Percentiles rank a stretch among this genome's conserved stretches.
phyloP scores from a whole-genome alignment of 1,140 invertebrate species.

The Drosophila teissieri region DNA sequence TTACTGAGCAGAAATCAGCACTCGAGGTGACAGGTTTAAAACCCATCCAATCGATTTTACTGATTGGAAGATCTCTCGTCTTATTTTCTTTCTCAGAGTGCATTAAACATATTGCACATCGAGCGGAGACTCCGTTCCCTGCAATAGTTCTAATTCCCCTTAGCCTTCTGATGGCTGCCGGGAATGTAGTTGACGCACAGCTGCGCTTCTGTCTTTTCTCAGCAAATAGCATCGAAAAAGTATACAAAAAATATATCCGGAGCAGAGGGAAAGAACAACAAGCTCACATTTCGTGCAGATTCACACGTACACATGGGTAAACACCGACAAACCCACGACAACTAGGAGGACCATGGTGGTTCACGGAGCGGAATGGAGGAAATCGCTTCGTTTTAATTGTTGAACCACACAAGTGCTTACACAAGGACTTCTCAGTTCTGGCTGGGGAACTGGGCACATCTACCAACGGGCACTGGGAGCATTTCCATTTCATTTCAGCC shows the following conservation, averaged over 20 bases:
- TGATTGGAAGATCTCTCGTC: conserved; percentile 4
- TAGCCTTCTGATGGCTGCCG: conserved; percentile 24
- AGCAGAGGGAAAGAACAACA: conserved; percentile 41
- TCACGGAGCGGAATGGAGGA: conserved; percentile 1
- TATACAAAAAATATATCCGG: conserved; percentile 41
- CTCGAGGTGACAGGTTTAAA: background rate
- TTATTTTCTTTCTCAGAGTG: background rate
- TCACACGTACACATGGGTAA: conserved; percentile 68
- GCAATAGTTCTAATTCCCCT: conserved; percentile 42
- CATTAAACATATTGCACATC: conserved; percentile 56
- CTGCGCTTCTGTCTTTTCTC: conserved; percentile 27
- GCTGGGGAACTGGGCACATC: conserved; percentile 15
- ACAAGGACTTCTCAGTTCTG: conserved; percentile 6
- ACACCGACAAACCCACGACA: conserved; percentile 55
- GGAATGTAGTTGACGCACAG: conserved; percentile 48
- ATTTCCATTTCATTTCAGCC: conserved; percentile 48
- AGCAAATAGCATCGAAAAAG: background rate
- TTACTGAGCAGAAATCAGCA: background rate
- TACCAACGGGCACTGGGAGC: conserved; percentile 20
- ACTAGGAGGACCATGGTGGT: conserved; percentile 1
- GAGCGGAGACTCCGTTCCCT: conserved; percentile 4
- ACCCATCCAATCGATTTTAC: background rate
- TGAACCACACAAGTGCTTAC: conserved; percentile 72
- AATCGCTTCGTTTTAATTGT: conserved; percentile 74
- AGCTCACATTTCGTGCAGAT: conserved; percentile 50